A percentile compares a stretch with the other conserved stretches of the same genome.
These are phyloP conservation scores for Lordiphosa collinella DNA, from an alignment of 1,140 invertebrate species.

Conservation along the genomic window DNA sequence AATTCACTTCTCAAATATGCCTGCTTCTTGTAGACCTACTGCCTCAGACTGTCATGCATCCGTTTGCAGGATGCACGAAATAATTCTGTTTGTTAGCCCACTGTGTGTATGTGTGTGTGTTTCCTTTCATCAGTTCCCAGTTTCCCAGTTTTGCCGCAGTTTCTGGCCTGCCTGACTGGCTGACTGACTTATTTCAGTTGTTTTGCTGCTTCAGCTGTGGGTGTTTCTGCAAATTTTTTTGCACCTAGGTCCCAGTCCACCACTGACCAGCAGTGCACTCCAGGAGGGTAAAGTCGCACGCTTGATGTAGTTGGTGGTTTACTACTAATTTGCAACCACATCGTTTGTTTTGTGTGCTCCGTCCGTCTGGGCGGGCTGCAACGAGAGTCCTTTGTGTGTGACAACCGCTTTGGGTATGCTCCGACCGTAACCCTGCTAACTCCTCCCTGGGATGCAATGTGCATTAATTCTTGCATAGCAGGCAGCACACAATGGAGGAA, in stretches of 20 bases:
- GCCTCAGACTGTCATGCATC: conserved; percentile 64
- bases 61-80: conserved; percentile 72
- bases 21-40: background rate
- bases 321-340: conserved; percentile 77
- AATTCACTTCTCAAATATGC: conserved; percentile 15
- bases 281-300: conserved; percentile 43
- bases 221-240: conserved; percentile 36
- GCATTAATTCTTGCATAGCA: conserved; percentile 70
- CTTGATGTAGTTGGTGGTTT: conserved; percentile 77
- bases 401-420: conserved; percentile 42
- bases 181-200: conserved; percentile 57
- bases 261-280: conserved; percentile 15
- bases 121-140: conserved; percentile 39
- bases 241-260: conserved; percentile 26
- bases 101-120: background rate
- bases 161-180: conserved; percentile 30
- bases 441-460: conserved; percentile 14
- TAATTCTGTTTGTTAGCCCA: conserved; percentile 69
- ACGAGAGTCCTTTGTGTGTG: conserved; percentile 62
- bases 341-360: conserved; percentile 71
- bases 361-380: conserved; percentile 4
- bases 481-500: conserved; percentile 25
- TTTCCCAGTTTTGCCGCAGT: conserved; percentile 2
- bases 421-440: conserved; percentile 12
- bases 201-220: conserved; percentile 1